phyloP scores from a whole-genome alignment of 2,113 vertebrate species.

The Neofelis nebulosa region DNA sequence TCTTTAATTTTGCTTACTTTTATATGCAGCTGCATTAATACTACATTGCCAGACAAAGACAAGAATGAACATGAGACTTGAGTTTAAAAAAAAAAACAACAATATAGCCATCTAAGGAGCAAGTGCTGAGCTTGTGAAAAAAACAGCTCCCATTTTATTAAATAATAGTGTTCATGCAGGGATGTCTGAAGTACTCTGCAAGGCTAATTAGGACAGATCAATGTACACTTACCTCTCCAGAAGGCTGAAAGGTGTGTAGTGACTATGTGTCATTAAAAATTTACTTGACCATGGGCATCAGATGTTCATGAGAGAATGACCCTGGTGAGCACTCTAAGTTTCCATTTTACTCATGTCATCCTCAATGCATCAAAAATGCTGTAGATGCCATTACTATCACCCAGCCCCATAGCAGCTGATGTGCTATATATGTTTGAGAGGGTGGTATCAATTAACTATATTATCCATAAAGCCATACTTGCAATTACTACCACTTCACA shows the following conservation, averaged over 20 bases:
- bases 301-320: constrained; percentile 71
- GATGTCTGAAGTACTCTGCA: constrained; percentile 68
- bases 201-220: constrained; percentile 77
- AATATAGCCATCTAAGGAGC: constrained; percentile 56
- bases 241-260: constrained; percentile 77
- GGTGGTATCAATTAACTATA: constrained; percentile 78
- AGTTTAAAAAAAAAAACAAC: not conserved
- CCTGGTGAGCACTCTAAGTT: constrained; percentile 65
- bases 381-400: constrained; percentile 60
- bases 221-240: constrained; percentile 76
- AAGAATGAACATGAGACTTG: constrained; percentile 50
- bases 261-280: constrained; percentile 80
- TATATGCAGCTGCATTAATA: constrained; percentile 60
- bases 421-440: constrained; percentile 76
- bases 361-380: constrained; percentile 56
- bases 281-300: constrained; percentile 71
- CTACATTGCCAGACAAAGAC: constrained; percentile 65
- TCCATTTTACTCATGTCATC: constrained; percentile 64
- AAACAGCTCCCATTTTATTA: constrained; percentile 65
- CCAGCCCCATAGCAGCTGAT: constrained; percentile 76
- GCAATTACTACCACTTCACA: constrained; percentile 83
- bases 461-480: constrained; percentile 78
- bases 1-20: constrained; percentile 75
- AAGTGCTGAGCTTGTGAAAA: constrained; percentile 70
- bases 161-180: constrained; percentile 68